phyloP scores from a whole-genome alignment of 2,113 vertebrate species.

The Aix galericulata region DNA sequence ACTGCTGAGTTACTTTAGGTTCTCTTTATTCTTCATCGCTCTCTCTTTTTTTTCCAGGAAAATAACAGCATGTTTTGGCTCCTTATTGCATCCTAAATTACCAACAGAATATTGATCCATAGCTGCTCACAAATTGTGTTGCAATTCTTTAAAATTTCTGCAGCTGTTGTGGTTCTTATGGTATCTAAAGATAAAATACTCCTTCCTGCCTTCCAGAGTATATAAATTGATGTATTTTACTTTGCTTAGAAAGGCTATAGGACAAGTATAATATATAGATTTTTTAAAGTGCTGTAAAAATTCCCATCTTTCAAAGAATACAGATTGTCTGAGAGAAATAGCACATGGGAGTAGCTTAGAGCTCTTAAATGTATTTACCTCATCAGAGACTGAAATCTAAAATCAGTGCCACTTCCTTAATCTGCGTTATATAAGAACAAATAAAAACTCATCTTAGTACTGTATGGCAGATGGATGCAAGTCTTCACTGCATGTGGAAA shows the following conservation, averaged over 20 bases:
- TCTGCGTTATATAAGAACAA: constrained; percentile 16
- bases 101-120: not conserved
- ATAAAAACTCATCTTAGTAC: not conserved
- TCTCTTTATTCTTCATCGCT: not conserved
- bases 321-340: not conserved
- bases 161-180: not conserved
- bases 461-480: constrained; percentile 48
- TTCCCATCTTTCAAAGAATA: not conserved
- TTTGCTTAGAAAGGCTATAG: not conserved
- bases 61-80: not conserved
- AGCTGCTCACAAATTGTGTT: not conserved
- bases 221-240: not conserved
- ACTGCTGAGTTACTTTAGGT: not conserved
- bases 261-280: not conserved
- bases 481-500: constrained; percentile 26
- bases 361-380: not conserved
- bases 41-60: not conserved
- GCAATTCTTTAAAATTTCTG: not conserved
- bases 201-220: not conserved
- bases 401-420: not conserved
- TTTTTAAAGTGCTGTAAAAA: not conserved
- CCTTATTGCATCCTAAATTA: not conserved
- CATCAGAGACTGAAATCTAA: not conserved
- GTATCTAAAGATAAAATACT: not conserved
- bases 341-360: not conserved